Conservation (phyloP, 2,113 vertebrate genomes). For the Colaptes auratus region DNA sequence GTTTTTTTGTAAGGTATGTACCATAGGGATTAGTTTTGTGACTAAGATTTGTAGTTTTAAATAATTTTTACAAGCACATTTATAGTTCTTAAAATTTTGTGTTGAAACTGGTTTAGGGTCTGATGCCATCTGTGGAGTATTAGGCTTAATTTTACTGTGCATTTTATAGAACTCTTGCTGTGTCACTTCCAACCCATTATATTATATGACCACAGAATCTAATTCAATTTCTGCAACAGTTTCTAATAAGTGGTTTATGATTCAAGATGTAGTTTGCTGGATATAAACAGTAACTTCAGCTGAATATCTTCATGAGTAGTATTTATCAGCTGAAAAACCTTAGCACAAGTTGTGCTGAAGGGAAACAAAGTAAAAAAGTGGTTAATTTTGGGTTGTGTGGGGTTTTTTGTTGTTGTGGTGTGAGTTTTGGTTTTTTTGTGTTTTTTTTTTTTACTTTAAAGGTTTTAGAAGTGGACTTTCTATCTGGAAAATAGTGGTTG, state of each 20-base stretch:
- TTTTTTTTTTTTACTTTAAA: neutral
- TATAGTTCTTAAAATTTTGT: neutral
- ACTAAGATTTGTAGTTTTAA: neutral
- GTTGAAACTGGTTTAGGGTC: neutral
- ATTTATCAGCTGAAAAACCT: neutral
- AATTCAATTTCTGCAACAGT: neutral
- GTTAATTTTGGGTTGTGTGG: neutral
- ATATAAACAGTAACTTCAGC: neutral
- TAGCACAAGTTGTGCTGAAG: neutral
- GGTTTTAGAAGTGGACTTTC: neutral
- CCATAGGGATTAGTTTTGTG: neutral
- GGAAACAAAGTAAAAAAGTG: neutral
- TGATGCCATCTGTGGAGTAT: neutral
- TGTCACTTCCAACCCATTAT: neutral
- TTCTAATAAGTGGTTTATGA: neutral
- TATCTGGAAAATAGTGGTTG: neutral
- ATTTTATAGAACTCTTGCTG: neutral
- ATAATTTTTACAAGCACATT: neutral
- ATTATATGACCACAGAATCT: neutral
- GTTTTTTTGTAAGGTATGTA: neutral
- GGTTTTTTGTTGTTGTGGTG: neutral
- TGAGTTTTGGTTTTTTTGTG: too few species aligned
- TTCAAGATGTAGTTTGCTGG: neutral
- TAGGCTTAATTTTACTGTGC: neutral
- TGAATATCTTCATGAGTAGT: neutral